phyloP scores from a whole-genome alignment of 2,797 vertebrate species.

The Karalla daura region DNA sequence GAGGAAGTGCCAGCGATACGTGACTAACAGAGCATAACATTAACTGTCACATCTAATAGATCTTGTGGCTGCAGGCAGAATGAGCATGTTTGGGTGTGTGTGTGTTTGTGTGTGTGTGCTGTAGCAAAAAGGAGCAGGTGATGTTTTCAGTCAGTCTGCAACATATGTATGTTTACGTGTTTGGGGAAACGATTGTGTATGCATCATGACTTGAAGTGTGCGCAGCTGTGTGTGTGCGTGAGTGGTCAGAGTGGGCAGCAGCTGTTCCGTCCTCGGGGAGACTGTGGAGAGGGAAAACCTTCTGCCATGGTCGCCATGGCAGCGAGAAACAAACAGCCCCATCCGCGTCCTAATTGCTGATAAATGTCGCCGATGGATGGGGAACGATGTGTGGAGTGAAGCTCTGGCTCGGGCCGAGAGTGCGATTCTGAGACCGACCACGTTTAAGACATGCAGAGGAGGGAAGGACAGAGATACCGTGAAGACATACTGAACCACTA shows the following conservation, averaged over 20 bases:
- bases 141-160: constrained; percentile 26
- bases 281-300: constrained; percentile 55
- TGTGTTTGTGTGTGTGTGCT: constrained; percentile 1
- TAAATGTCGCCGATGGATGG: constrained; percentile 65
- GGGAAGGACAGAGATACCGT: neutral
- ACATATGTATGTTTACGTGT: constrained; percentile 3
- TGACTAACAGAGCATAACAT: constrained; percentile 74
- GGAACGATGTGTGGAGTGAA: constrained; percentile 24
- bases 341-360: constrained; percentile 62
- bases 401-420: constrained; percentile 21
- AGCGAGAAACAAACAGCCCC: constrained; percentile 73
- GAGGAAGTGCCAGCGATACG: constrained; percentile 56
- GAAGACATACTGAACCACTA: neutral
- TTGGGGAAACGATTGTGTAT: constrained; percentile 6
- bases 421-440: no score
- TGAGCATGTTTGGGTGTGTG: neutral
- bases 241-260: constrained; percentile 58
- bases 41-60: constrained; percentile 78
- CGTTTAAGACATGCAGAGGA: neutral
- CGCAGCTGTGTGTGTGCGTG: constrained; percentile 15
- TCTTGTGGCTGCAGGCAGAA: constrained; percentile 45
- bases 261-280: constrained; percentile 63
- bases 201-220: constrained; percentile 2
- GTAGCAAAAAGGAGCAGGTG: constrained; percentile 33
- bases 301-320: constrained; percentile 69